phyloP scores from a whole-genome alignment of 2,113 vertebrate genomes.

The Thinocorus orbignyianus region DNA sequence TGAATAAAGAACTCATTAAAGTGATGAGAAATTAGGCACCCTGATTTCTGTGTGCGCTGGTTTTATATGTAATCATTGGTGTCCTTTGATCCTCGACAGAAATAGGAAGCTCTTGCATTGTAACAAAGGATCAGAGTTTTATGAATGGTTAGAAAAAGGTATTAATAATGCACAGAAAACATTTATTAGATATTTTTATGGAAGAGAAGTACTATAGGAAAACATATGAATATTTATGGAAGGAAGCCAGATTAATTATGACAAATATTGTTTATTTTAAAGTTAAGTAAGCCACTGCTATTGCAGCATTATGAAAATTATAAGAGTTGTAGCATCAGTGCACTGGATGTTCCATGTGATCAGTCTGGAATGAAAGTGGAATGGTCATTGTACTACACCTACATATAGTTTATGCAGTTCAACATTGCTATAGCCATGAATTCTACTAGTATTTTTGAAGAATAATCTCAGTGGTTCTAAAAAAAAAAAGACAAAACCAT shows the following conservation, averaged over 20 bases:
- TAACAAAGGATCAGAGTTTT: conserved; percentile 71
- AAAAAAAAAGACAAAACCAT: conserved; percentile 42
- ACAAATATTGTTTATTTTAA: conserved; percentile 73
- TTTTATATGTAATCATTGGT: conserved; percentile 76
- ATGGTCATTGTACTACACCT: conserved; percentile 37
- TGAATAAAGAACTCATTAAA: conserved; percentile 52
- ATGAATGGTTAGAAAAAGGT: conserved; percentile 69
- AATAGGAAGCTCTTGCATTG: conserved; percentile 60
- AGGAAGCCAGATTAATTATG: conserved; percentile 71
- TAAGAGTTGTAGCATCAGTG: conserved; percentile 33
- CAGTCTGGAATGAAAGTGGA: conserved; percentile 44
- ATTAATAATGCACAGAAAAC: conserved; percentile 79
- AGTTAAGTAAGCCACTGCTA: conserved; percentile 57
- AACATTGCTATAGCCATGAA: conserved; percentile 61
- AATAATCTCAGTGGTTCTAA: conserved; percentile 69
- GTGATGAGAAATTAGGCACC: conserved; percentile 61
- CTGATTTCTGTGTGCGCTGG: conserved; percentile 75
- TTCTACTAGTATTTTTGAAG: conserved; percentile 61
- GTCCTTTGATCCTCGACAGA: conserved; percentile 68
- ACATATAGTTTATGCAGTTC: conserved; percentile 35
- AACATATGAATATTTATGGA: conserved; percentile 76
- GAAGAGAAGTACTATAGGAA: conserved; percentile 69
- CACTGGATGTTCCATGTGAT: conserved; percentile 11
- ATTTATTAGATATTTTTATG: conserved; percentile 83
- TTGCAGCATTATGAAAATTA: conserved; percentile 28